These are phyloP conservation scores for Physocephala rufipes DNA, from an alignment of 2,888 invertebrate species.

Conservation along the genomic window DNA sequence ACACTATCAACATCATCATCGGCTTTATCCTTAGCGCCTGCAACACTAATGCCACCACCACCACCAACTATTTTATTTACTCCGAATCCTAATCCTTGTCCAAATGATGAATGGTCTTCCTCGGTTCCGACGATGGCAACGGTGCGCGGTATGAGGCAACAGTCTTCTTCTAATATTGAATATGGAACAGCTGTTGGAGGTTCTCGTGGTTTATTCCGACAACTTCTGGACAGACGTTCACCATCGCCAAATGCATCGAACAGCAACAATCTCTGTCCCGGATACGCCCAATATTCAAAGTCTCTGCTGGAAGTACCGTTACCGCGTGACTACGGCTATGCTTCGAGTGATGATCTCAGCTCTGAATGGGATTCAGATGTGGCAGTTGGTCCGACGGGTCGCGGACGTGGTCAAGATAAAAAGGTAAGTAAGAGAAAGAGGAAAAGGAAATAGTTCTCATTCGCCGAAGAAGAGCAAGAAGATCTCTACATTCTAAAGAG, in stretches of 20 bases:
- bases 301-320: constrained; percentile 80
- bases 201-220: constrained; percentile 51
- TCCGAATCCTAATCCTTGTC: constrained; percentile 40
- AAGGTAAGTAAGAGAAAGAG: constrained; percentile 48
- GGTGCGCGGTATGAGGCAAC: constrained; percentile 11
- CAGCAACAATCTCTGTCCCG: constrained; percentile 67
- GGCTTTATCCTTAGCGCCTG: too few species aligned
- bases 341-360: constrained; percentile 90
- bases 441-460: not conserved
- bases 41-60: not conserved
- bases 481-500: not conserved
- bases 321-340: constrained; percentile 83
- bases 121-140: constrained; percentile 17
- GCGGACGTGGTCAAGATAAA: constrained; percentile 48
- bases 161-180: not conserved
- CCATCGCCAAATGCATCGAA: constrained; percentile 63
- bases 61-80: constrained; percentile 46
- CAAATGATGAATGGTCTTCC: not conserved
- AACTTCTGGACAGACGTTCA: constrained; percentile 63
- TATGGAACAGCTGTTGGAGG: constrained; percentile 49
- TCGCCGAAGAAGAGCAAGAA: not conserved
- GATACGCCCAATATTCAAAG: constrained; percentile 84
- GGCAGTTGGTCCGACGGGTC: constrained; percentile 56
- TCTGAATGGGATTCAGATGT: constrained; percentile 93
- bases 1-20: too few species aligned